phyloP scores from a whole-genome alignment of 2,797 vertebrate species.

The Acanthis flammea region DNA sequence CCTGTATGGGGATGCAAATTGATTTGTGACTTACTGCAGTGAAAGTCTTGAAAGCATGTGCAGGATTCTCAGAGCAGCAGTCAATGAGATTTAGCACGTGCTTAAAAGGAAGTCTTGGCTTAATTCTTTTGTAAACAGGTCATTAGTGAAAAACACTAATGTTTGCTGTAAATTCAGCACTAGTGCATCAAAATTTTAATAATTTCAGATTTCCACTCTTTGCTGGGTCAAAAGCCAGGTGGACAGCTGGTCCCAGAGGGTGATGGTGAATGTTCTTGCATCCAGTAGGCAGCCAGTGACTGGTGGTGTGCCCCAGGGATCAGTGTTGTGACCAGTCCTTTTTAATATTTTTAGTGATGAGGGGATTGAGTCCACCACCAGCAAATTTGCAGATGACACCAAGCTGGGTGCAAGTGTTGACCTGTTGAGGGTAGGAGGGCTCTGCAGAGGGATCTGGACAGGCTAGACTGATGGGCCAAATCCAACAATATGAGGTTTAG shows the following conservation, averaged over 20 bases:
- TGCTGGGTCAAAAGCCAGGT: not conserved
- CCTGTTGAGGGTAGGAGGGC: too few species aligned
- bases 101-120: not conserved
- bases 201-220: not conserved
- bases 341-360: not conserved
- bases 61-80: not conserved
- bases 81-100: not conserved
- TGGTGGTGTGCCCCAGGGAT: not conserved
- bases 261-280: not conserved
- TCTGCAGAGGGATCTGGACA: not conserved
- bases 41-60: not conserved
- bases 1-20: not conserved
- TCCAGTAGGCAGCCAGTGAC: not conserved
- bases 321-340: not conserved
- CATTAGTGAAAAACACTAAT: not conserved
- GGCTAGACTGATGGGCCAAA: fast-evolving
- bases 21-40: not conserved
- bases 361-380: not conserved
- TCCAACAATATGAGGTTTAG: not conserved
- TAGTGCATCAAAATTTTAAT: not conserved
- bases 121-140: not conserved
- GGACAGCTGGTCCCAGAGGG: not conserved
- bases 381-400: not conserved
- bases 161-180: not conserved
- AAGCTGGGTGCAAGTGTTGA: fast-evolving